phyloP scores from a whole-genome alignment of 2,797 vertebrate species.

The Setipinna tenuifilis region DNA sequence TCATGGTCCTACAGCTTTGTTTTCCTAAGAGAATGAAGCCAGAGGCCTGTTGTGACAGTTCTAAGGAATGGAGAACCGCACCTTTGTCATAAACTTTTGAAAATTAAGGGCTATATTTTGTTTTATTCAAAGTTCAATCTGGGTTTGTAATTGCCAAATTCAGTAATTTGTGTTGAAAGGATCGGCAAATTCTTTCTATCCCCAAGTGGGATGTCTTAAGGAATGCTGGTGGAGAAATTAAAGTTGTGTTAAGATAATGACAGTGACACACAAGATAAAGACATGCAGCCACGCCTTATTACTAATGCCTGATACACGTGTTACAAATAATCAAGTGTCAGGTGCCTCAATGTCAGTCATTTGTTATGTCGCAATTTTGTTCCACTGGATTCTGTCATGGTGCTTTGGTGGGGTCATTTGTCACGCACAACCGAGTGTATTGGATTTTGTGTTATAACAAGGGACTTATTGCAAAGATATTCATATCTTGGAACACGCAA shows the following conservation, averaged over 20 bases:
- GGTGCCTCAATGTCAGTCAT: background rate
- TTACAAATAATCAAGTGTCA: constrained; percentile 8
- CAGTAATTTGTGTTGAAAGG: no score
- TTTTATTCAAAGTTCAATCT: background rate
- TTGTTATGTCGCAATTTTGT: constrained; percentile 1
- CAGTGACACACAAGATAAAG: background rate
- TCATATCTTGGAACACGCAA: background rate
- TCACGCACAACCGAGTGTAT: background rate
- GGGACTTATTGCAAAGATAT: constrained; percentile 7
- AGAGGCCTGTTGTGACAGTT: no score
- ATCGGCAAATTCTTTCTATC: background rate
- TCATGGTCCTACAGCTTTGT: no score
- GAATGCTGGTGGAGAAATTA: background rate
- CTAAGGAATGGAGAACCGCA: no score
- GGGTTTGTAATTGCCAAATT: background rate
- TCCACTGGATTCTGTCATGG: background rate
- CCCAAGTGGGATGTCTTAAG: background rate
- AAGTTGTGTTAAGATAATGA: background rate
- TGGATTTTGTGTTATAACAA: background rate
- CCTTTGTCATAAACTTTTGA: no score
- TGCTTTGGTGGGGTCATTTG: background rate
- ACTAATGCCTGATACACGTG: background rate
- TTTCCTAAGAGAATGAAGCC: no score
- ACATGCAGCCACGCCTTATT: background rate
- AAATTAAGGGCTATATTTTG: no score